Evolutionary conservation across 2,113 vertebrate genomes (phyloP).

Genomic region (Amphiprion ocellaris): DNA sequence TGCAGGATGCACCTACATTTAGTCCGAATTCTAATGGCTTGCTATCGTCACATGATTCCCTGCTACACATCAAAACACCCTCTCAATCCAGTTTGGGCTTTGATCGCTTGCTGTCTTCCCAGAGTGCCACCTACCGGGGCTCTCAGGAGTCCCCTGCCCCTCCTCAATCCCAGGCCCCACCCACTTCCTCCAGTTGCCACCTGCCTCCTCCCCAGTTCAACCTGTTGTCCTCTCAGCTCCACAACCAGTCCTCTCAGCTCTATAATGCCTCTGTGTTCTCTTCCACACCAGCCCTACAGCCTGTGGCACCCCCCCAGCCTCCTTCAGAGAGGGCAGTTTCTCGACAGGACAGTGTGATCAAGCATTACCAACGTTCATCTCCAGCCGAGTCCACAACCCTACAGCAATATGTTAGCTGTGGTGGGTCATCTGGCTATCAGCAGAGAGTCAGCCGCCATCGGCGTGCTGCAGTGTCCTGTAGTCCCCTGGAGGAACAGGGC

Average conservation of each 20-base stretch:
- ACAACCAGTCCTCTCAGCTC: constrained; percentile 86
- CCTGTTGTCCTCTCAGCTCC: constrained; percentile 89
- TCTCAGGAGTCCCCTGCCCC: constrained; percentile 77
- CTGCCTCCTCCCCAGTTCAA: constrained; percentile 90
- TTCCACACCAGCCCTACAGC: constrained; percentile 76
- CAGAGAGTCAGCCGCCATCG: constrained; percentile 84
- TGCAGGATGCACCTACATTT: constrained; percentile 91
- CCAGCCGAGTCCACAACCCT: constrained; percentile 84
- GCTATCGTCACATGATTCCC: constrained; percentile 87
- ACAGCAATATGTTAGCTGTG: constrained; percentile 91
- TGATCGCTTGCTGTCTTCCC: constrained; percentile 83
- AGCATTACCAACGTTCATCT: constrained; percentile 91
- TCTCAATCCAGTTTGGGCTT: constrained; percentile 84
- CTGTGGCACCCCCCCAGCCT: constrained; percentile 71
- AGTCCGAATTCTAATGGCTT: constrained; percentile 89
- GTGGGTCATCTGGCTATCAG: constrained; percentile 87
- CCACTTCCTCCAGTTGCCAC: constrained; percentile 84
- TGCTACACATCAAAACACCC: constrained; percentile 87
- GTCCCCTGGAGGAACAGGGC: constrained; percentile 88
- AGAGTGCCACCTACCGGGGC: constrained; percentile 79
- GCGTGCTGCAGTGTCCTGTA: constrained; percentile 86
- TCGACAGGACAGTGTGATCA: constrained; percentile 92
- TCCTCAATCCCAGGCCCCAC: constrained; percentile 76
- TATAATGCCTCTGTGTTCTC: constrained; percentile 91
- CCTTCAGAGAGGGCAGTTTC: constrained; percentile 86